Conservation (phyloP, 1,140 invertebrate species). For the Drosophila melanica region DNA sequence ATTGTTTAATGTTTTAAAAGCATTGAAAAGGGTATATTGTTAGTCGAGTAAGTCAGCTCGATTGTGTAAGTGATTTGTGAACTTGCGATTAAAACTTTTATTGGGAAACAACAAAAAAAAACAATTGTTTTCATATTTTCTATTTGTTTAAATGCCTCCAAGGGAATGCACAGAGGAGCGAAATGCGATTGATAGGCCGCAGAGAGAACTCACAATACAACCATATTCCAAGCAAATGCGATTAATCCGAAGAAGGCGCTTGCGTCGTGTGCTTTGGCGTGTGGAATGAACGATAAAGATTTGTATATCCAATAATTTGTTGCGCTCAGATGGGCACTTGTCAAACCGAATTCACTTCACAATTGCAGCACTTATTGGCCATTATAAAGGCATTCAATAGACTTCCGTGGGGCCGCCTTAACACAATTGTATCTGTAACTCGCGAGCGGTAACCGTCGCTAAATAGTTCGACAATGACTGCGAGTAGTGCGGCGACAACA, state of each 20-base stretch:
- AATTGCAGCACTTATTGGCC: constrained; percentile 33
- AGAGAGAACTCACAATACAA: constrained; percentile 71
- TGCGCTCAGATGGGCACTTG: constrained; percentile 9
- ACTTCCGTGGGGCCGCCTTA: constrained; percentile 15
- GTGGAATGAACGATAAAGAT: background rate
- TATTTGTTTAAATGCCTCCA: constrained; percentile 18
- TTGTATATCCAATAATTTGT: constrained; percentile 38
- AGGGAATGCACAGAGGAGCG: constrained; percentile 9
- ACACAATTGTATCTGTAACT: constrained; percentile 34
- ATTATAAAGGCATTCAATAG: constrained; percentile 14
- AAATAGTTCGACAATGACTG: constrained; percentile 35
- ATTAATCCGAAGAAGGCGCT: constrained; percentile 48
- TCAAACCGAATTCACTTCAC: constrained; percentile 37
- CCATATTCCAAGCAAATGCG: constrained; percentile 68
- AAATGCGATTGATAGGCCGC: constrained; percentile 5
- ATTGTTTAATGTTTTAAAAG: too few species aligned
- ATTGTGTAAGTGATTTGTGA: background rate
- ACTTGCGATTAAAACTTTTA: constrained; percentile 5
- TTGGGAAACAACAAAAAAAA: constrained; percentile 3
- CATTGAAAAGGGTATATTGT: constrained; percentile 1
- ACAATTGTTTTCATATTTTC: background rate
- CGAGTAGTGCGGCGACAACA: constrained; percentile 13
- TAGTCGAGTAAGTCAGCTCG: background rate
- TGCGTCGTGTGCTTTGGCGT: background rate
- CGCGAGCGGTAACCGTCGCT: constrained; percentile 51